Evolutionary conservation across 2,113 vertebrate genomes (phyloP).

Genomic region (Manacus vitellinus): DNA sequence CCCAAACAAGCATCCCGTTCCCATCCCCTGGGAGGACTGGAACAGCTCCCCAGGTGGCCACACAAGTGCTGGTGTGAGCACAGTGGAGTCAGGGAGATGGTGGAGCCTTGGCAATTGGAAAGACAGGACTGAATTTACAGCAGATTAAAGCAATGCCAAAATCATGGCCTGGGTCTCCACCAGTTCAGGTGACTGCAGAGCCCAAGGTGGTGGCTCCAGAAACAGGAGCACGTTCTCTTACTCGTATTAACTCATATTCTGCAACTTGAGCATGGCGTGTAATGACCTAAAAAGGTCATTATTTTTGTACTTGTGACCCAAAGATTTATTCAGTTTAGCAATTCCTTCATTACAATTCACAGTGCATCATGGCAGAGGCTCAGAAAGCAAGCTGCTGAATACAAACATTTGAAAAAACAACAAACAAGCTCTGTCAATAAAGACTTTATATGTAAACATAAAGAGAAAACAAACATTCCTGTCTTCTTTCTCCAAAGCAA

Average conservation of each 20-base stretch:
- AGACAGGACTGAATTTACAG: background rate
- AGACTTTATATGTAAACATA: background rate
- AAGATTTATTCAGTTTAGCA: background rate
- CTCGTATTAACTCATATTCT: background rate
- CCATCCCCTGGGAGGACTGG: too few relatives aligned
- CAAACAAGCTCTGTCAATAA: background rate
- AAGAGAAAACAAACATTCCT: background rate
- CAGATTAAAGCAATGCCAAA: background rate
- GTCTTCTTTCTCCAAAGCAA: background rate
- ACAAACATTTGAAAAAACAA: background rate
- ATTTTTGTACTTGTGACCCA: background rate
- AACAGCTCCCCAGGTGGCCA: background rate
- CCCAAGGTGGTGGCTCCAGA: background rate
- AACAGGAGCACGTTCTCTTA: background rate
- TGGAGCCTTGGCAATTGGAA: accelerated
- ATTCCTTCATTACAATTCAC: slow-evolving; percentile 12
- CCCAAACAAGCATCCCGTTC: accelerated
- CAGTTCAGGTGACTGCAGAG: background rate
- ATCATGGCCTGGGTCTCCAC: background rate
- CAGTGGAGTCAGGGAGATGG: background rate
- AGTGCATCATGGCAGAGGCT: background rate
- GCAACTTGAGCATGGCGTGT: background rate
- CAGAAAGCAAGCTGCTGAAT: background rate
- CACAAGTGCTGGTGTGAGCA: background rate
- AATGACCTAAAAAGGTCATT: background rate